Evolutionary conservation across 2,888 invertebrate genomes (phyloP), one percentile per base, ranked within the genome.

Genomic region (Steromphala cineraria): DNA sequence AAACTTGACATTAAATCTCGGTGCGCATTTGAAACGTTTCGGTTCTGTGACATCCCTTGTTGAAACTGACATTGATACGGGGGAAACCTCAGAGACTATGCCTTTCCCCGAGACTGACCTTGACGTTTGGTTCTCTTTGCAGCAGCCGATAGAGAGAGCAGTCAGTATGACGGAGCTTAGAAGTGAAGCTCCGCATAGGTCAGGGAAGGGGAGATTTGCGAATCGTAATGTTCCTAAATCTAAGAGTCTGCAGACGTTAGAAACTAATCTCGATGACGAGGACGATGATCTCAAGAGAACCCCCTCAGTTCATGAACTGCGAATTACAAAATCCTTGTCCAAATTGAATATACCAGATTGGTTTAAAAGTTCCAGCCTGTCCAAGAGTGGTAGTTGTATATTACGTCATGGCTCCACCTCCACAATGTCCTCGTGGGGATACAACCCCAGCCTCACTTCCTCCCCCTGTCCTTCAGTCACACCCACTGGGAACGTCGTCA

Each of bases 341-440:
- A 97, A 97, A 92, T 96, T 98, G 89, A 97, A 98, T 94, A 96
- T 98, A 85, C 98, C 98, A 83, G 98, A 98, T 93, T 98, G 98
- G 98, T 98, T 96, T 94, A 96, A 96, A 93, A 96, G 89, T 79
- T 93, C 93, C n/a, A 89, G 85, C 80, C 85, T 91, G 80, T 89
- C 89, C 79, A 88, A 90, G 67, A 89, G 89, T 81, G 89, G 88
- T 62, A 90, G 89, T 81, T 90, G 89, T 71, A 87, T 90, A 67
- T 89, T 90, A 81, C 87, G 90, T 21, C 86, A 88, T 76, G 89
- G 89, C 67, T 90, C 90, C 5, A 87, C 86, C 56, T 90, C 90
- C n/a, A 89, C 89, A 1, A 85, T 88, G 83, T 86, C 88, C 31
- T 90, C 90, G n/a, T 86, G 82, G 79, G 80, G 81, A 15, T 86